Conservation (phyloP, 2,888 invertebrate genomes). For the Deladenus siricidicola region DNA sequence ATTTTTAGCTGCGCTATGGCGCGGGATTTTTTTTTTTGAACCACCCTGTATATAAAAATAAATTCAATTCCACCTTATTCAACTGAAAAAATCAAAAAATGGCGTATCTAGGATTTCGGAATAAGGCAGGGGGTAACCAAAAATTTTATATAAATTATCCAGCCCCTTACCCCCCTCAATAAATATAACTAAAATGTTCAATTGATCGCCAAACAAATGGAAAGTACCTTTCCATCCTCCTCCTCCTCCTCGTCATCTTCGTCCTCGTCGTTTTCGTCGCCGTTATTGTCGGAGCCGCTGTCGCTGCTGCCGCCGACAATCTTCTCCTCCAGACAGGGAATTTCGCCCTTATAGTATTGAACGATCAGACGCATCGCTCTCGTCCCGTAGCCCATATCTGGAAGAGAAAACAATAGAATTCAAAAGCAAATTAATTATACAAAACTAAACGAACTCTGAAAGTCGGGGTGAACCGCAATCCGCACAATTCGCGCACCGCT, state of each 20-base stretch:
- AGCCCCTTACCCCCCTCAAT: too few relatives aligned
- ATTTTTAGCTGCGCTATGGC: too few relatives aligned
- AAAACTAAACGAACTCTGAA: slow-evolving; percentile 60
- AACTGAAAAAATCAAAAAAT: too few relatives aligned
- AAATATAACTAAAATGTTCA: slow-evolving; percentile 3
- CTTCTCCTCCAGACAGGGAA: slow-evolving; percentile 40
- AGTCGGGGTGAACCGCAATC: slow-evolving; percentile 95
- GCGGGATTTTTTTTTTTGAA: too few relatives aligned
- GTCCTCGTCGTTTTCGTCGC: slow-evolving; percentile 5
- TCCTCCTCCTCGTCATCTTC: too few relatives aligned
- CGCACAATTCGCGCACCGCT: slow-evolving; percentile 83
- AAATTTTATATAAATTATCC: too few relatives aligned
- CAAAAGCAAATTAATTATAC: neutral
- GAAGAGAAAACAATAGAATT: slow-evolving; percentile 29
- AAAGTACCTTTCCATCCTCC: too few relatives aligned
- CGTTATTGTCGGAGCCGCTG: neutral
- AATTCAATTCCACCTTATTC: too few relatives aligned
- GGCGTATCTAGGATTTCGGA: neutral
- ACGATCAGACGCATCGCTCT: slow-evolving; percentile 74
- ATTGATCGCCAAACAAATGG: slow-evolving; percentile 1
- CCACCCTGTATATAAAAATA: too few relatives aligned
- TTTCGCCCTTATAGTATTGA: slow-evolving; percentile 76
- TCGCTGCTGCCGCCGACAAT: neutral
- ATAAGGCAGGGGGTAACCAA: neutral
- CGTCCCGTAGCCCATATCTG: slow-evolving; percentile 89